A percentile compares a stretch with the other conserved stretches of the same genome.
Evolutionary conservation across 2,797 vertebrate species (phyloP).

Genomic region (Gila robusta): DNA sequence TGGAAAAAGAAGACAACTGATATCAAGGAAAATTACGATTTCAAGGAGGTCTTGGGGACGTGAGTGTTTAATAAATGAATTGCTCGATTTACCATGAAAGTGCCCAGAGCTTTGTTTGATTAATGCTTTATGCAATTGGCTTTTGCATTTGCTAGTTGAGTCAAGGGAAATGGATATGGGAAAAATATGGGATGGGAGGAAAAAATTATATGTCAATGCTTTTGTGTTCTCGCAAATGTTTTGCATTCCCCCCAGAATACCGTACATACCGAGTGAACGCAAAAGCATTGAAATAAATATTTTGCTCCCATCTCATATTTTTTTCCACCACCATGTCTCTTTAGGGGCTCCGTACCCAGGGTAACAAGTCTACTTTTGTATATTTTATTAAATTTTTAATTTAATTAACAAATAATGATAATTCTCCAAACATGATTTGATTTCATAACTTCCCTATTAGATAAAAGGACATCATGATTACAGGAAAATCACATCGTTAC

Average conservation of each 20-base stretch:
- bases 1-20: slow-evolving; percentile 87
- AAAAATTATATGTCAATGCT: too few relatives aligned
- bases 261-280: too few relatives aligned
- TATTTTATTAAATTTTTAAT: not conserved
- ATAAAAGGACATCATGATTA: too few relatives aligned
- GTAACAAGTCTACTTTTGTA: not conserved
- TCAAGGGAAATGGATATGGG: not conserved
- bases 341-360: not conserved
- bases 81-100: slow-evolving; percentile 16
- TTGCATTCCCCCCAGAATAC: too few relatives aligned
- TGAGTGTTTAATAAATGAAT: slow-evolving; percentile 68
- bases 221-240: too few relatives aligned
- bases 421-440: not conserved
- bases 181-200: not conserved
- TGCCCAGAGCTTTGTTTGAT: not conserved
- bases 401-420: not conserved
- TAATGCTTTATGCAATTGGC: not conserved
- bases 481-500: not conserved
- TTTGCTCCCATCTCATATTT: not conserved
- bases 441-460: not conserved
- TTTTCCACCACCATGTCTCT: not conserved
- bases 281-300: too few relatives aligned
- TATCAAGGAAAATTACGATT: slow-evolving; percentile 85
- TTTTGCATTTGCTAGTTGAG: not conserved
- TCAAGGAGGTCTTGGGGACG: slow-evolving; percentile 86